Base-by-base conservation (phyloP, 2,797 vertebrate species). In the Urocyon cinereoargenteus region DNA sequence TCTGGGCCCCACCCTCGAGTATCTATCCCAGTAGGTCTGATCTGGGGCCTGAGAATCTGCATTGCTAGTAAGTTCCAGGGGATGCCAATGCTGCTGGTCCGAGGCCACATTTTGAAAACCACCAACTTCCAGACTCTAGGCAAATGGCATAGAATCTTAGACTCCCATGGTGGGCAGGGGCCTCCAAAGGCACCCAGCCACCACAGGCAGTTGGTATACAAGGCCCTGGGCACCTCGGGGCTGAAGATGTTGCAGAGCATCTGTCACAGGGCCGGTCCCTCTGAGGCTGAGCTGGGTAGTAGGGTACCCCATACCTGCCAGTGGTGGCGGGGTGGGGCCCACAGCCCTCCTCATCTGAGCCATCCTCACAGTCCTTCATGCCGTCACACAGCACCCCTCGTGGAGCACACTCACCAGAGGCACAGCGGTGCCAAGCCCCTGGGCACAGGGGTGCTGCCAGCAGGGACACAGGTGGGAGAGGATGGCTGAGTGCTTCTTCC, bases 261-360 rank as follows among this genome's bases (percentile, higher is more conserved):
- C 85, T 83, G 40, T 70, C 73, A 19, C 4, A 0, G 2, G 21
- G 57, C n/a, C 53, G 2, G 6, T 4, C 73, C 59, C 36, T 9
- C 21, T 2, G 6, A 13, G 15, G 40, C 45, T 4, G 21, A 45
- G 28, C 18, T 1, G 21, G 45, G 26, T 21, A 1, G 3, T 14
- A 22, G 9, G 16, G 26, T 6, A 1, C 22, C 53, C 3, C 36
- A 21, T 81, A 99, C 99, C 98, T 99, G 97, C 97, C 93, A 12
- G 97, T 6, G 18, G 31, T 72, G 1, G 28, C 0, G 0, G n/a
- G 16, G 2, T 82, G 82, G 9, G 91, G 83, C 61, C 86, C 61
- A 36, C 99, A 99, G 97, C 98, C 98, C 0, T 51, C 94, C 98
- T 99, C 99, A 26, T 99, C 99, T 0, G 99, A 98, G 95, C 99